Evolutionary conservation across 2,888 invertebrate genomes (phyloP).

Genomic region (Seira ritae): DNA sequence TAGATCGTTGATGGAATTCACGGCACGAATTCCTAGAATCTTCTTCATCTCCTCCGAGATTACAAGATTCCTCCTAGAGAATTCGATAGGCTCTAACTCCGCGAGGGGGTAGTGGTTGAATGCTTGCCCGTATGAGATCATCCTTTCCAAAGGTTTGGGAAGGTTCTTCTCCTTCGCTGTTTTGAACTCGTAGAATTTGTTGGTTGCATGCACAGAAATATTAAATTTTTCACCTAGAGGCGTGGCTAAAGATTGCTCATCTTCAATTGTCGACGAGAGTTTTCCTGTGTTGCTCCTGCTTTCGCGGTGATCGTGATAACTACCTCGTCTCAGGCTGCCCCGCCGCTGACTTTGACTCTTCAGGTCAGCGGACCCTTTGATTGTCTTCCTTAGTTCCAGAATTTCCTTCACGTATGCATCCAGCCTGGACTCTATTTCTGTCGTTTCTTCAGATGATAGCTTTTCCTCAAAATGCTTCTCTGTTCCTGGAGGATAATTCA

Average conservation of each 20-base stretch:
- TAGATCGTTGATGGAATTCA: conserved; percentile 49
- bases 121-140: conserved; percentile 39
- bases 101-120: conserved; percentile 60
- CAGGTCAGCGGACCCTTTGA: background rate
- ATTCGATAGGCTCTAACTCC: conserved; percentile 58
- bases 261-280: background rate
- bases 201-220: conserved; percentile 34
- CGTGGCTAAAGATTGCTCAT: background rate
- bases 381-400: conserved; percentile 49
- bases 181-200: conserved; percentile 31
- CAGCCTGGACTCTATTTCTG: conserved; percentile 56
- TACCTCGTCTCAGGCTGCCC: too few species aligned
- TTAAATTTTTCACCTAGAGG: background rate
- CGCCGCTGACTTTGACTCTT: too few species aligned
- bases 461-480: conserved; percentile 15
- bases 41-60: conserved; percentile 59
- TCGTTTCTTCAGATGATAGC: conserved; percentile 52
- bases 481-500: background rate
- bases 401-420: conserved; percentile 62
- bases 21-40: conserved; percentile 31
- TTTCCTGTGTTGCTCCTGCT: conserved; percentile 15
- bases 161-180: conserved; percentile 4
- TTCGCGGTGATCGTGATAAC: background rate
- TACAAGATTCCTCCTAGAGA: conserved; percentile 42
- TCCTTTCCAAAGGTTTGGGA: conserved; percentile 5